These are phyloP conservation scores for Calidris pugnax DNA, from an alignment of 2,113 vertebrate genomes.

Conservation along the genomic window DNA sequence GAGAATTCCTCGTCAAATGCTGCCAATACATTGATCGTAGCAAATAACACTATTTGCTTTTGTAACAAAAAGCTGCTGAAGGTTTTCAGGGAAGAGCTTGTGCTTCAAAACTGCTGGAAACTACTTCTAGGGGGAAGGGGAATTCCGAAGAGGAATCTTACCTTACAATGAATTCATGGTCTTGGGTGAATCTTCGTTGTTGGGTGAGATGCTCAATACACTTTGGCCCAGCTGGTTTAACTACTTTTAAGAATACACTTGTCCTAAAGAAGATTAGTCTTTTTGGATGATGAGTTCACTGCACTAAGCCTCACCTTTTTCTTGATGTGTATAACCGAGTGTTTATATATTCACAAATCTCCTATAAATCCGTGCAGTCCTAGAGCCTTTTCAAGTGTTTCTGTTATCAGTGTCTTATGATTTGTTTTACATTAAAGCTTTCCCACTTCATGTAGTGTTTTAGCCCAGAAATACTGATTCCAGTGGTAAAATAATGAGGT, in stretches of 20 bases:
- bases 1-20: not conserved
- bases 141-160: not conserved
- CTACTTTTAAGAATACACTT: not conserved
- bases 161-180: not conserved
- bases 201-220: not conserved
- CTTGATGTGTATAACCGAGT: not conserved
- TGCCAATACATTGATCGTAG: not conserved
- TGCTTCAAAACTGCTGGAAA: not conserved
- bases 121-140: not conserved
- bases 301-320: not conserved
- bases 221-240: not conserved
- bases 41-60: not conserved
- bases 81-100: not conserved
- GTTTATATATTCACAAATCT: constrained; percentile 3
- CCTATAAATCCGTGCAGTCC: not conserved
- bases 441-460: not conserved
- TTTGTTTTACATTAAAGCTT: constrained; percentile 27
- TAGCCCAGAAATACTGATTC: not conserved
- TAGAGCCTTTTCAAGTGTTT: constrained; percentile 23
- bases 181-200: not conserved
- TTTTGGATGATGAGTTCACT: not conserved
- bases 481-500: not conserved
- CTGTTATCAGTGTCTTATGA: not conserved
- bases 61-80: not conserved
- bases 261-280: not conserved